Evolutionary conservation across 2,797 vertebrate species (phyloP), one percentile per base, ranked within the genome.

Genomic region (Ctenopoma multispine): DNA sequence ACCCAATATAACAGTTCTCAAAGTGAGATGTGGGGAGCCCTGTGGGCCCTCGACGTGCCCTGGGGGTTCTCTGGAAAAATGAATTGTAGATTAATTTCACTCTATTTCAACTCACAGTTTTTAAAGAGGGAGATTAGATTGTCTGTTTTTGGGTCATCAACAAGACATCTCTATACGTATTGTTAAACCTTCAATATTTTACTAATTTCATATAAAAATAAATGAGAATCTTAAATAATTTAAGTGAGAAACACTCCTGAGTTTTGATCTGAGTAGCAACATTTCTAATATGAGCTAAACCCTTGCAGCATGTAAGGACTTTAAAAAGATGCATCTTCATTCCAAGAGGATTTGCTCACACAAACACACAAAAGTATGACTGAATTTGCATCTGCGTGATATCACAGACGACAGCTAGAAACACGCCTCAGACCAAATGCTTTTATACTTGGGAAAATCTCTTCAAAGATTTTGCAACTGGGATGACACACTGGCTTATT

Each of bases 21-120:
- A 86, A 90, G 86, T 79, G 85, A 78, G 72, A 77, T 72, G 70
- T 79, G 47, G 70, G 79, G 64, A 77, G 66, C 81, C 86, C 81
- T 55, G 38, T 53, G 85, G 86, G 70, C 72, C 60, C 10, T 34
- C 46, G 4, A 40, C 63, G 58, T 13, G 31, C 79, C 84, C 75
- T 66, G 69, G 67, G 84, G 86, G 50, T 68, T 77, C 58, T 31
- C 59, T n/a, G 57, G 63, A 81, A 85, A 82, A 89, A 88, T 84
- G 63, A 89, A 80, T 75, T 76, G 56, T 72, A 73, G 86, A 88
- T 88, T 88, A 86, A 88, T 84, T 86, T 90, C 64, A 66, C 66
- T 85, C 71, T 36, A 65, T 82, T 87, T 79, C 55, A 81, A 82
- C 65, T 82, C 75, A 74, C 62, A 62, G 57, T 89, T 79, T n/a